These are phyloP conservation scores for Potamilus streckersoni DNA, from an alignment of 1,140 invertebrate genomes.

Conservation along the genomic window DNA sequence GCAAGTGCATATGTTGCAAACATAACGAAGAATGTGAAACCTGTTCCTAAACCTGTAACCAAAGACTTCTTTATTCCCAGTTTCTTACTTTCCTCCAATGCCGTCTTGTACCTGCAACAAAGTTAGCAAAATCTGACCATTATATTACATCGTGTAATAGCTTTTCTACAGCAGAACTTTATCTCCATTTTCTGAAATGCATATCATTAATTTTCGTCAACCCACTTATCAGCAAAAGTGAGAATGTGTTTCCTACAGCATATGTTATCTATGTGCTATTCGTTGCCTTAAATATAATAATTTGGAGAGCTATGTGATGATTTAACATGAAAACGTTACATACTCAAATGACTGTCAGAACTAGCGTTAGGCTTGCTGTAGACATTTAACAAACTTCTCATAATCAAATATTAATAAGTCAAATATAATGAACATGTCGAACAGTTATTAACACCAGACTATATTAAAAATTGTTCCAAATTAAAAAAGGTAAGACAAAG, in stretches of 20 bases:
- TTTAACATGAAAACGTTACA: no score
- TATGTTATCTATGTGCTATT: neutral
- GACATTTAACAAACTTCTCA: no score
- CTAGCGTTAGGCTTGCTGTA: no score
- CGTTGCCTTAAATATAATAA: neutral
- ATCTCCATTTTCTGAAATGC: neutral
- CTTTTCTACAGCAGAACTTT: neutral
- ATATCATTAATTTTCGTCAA: neutral
- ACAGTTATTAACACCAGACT: no score
- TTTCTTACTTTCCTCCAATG: constrained; percentile 74
- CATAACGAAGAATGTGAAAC: constrained; percentile 79
- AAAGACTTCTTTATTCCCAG: constrained; percentile 80
- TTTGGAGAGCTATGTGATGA: no score
- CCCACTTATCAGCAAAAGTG: neutral
- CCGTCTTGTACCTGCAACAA: constrained; percentile 72
- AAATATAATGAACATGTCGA: no score
- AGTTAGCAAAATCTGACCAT: constrained; percentile 3
- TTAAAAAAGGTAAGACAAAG: no score
- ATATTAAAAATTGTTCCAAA: no score
- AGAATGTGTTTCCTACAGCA: neutral
- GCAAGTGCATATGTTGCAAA: constrained; percentile 84
- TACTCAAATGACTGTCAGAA: no score
- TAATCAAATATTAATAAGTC: no score
- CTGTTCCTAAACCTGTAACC: constrained; percentile 75
- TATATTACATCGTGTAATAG: neutral